Percentiles rank a stretch among this genome's conserved stretches.
Conservation (phyloP, 1,140 invertebrate species). For the Yoshiicerus persimilis region DNA sequence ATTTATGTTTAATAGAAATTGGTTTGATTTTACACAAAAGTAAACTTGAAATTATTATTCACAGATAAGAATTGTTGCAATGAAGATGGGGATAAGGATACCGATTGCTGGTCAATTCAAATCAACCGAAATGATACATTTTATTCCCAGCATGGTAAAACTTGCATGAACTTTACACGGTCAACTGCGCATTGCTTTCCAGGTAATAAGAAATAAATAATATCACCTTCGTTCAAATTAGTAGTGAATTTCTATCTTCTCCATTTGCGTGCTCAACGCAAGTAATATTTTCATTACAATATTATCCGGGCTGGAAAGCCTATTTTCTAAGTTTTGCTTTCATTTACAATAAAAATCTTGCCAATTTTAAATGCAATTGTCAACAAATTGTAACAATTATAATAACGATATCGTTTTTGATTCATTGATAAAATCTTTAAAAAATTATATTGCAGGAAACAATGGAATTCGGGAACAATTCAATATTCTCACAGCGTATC, state of each 20-base stretch:
- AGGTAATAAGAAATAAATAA: background rate
- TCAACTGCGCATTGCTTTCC: slow-evolving; percentile 56
- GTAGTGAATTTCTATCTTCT: too few species aligned
- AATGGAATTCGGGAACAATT: slow-evolving; percentile 60
- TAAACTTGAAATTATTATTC: background rate
- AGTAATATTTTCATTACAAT: too few species aligned
- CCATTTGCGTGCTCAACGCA: too few species aligned
- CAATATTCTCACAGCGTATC: slow-evolving; percentile 69
- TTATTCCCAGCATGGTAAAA: slow-evolving; percentile 67
- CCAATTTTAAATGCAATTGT: background rate
- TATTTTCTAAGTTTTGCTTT: too few species aligned
- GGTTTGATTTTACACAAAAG: background rate
- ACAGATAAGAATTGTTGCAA: slow-evolving; percentile 53
- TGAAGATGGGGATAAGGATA: slow-evolving; percentile 60
- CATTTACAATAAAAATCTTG: background rate
- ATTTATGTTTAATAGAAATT: background rate
- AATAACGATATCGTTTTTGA: too few species aligned
- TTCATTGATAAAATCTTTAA: background rate
- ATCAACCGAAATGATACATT: slow-evolving; percentile 89
- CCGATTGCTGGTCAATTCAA: slow-evolving; percentile 79
- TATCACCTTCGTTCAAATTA: background rate
- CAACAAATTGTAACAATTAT: too few species aligned
- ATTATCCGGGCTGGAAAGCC: too few species aligned
- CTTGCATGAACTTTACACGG: slow-evolving; percentile 83
- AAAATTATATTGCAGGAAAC: slow-evolving; percentile 30